Percentiles rank a stretch among this genome's conserved stretches.
Evolutionary conservation across 2,888 invertebrate species (phyloP).

Genomic region (Eupithecia subfuscata): DNA sequence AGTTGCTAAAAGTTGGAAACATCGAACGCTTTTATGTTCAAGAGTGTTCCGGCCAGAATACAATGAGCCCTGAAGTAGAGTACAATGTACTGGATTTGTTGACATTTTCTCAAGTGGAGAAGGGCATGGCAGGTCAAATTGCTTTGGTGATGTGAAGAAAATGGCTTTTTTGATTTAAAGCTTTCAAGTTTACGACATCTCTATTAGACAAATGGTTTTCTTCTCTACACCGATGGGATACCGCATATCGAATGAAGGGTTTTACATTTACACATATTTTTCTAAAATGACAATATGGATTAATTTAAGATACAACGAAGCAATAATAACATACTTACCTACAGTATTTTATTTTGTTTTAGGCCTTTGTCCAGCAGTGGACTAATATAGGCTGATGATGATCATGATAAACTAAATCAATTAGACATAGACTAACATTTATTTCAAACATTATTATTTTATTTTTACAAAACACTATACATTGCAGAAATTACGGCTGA

Average conservation of each 20-base stretch:
- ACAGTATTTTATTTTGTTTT: no score
- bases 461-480: not conserved
- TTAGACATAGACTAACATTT: no score
- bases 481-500: not conserved
- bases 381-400: no score
- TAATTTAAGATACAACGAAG: not conserved
- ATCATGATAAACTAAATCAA: no score
- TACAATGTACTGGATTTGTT: constrained; percentile 31
- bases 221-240: no score
- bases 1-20: constrained; percentile 80
- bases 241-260: not conserved
- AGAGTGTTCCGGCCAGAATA: constrained; percentile 59
- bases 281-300: not conserved
- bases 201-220: constrained; percentile 11
- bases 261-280: not conserved
- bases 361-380: no score
- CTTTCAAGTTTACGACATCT: constrained; percentile 68
- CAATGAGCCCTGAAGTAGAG: constrained; percentile 46
- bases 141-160: constrained; percentile 54
- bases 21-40: constrained; percentile 77
- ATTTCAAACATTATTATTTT: no score
- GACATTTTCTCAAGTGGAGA: constrained; percentile 34
- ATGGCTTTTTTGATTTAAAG: constrained; percentile 73
- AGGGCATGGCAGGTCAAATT: constrained; percentile 48
- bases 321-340: not conserved